These are phyloP conservation scores for Sus scrofa DNA, from an alignment of 2,113 vertebrate species.

Conservation along the genomic window DNA sequence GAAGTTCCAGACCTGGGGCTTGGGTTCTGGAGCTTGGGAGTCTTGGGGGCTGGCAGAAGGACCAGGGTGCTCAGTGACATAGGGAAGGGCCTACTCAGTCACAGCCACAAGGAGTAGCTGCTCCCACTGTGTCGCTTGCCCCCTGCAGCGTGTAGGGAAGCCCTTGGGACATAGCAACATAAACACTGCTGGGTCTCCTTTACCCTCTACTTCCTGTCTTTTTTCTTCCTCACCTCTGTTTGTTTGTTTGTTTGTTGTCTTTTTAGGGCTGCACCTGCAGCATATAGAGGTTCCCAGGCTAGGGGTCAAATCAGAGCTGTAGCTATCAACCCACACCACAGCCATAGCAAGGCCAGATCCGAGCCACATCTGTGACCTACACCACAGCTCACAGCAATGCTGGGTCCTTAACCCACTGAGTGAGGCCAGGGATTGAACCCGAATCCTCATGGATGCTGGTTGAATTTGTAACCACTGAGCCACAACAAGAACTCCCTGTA, in stretches of 20 bases:
- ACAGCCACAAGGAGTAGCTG: not conserved
- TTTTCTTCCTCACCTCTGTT: not conserved
- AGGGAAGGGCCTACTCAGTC: not conserved
- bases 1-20: not conserved
- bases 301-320: no score
- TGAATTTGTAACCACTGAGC: no score
- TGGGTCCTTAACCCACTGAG: no score
- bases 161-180: not conserved
- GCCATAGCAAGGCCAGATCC: no score
- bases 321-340: no score
- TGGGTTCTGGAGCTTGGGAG: not conserved
- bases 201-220: not conserved
- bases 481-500: not conserved
- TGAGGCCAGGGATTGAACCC: not conserved
- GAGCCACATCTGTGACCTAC: no score
- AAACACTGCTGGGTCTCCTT: not conserved
- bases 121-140: not conserved
- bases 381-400: no score
- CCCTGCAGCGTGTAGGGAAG: not conserved
- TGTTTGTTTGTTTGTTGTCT: not conserved
- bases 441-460: no score
- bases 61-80: not conserved
- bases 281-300: not conserved
- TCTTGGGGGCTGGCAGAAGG: not conserved
- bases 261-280: not conserved